These are phyloP conservation scores for Dendrocincla tyrannina DNA, from an alignment of 2,797 vertebrate species.

Conservation along the genomic window DNA sequence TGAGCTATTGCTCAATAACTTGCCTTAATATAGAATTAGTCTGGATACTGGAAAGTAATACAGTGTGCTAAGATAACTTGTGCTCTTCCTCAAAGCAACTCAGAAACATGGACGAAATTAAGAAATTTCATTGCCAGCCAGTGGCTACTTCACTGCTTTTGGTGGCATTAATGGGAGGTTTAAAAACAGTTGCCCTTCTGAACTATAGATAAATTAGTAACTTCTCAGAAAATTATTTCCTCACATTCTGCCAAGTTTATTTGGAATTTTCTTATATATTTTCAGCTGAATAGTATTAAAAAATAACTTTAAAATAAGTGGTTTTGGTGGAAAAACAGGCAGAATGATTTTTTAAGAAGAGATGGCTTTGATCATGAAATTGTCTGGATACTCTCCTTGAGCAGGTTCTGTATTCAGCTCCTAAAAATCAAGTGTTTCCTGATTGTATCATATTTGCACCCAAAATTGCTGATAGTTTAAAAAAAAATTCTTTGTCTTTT, in stretches of 20 bases:
- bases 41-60: neutral
- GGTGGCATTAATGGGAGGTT: neutral
- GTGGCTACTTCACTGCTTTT: neutral
- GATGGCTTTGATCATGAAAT: neutral
- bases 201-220: neutral
- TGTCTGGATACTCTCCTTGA: accelerated
- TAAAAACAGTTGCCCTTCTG: neutral
- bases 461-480: neutral
- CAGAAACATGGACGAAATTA: neutral
- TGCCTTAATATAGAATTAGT: neutral
- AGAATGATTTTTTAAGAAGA: neutral
- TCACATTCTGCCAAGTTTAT: neutral
- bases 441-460: neutral
- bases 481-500: neutral
- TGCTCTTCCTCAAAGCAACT: neutral
- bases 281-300: neutral
- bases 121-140: neutral
- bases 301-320: neutral
- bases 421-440: neutral
- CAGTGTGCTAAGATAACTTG: neutral
- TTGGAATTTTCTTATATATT: neutral
- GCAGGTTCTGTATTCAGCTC: neutral
- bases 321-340: neutral
- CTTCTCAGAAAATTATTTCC: neutral
- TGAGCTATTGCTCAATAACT: neutral